Evolutionary conservation across 2,888 invertebrate species (phyloP).

Genomic region (Lapara coniferarum): DNA sequence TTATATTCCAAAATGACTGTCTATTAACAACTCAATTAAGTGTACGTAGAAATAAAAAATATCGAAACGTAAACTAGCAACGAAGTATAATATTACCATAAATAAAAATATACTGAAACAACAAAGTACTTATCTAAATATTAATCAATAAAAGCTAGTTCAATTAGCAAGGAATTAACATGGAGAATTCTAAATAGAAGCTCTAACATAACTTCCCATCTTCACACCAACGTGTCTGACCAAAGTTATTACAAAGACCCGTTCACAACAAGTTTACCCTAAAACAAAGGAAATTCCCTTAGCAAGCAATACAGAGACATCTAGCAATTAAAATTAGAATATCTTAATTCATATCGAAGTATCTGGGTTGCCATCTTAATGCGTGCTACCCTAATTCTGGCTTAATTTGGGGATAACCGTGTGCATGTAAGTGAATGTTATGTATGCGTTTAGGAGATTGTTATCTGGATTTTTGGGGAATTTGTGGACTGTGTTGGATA

Average conservation of each 20-base stretch:
- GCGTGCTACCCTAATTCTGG: conserved; percentile 80
- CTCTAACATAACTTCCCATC: background rate
- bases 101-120: no score
- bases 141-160: no score
- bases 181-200: no score
- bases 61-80: no score
- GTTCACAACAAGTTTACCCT: conserved; percentile 26
- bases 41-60: no score
- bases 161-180: no score
- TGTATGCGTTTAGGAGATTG: conserved; percentile 31
- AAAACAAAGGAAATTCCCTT: conserved; percentile 41
- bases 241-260: background rate
- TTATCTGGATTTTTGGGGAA: conserved; percentile 8
- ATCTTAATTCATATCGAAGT: conserved; percentile 88
- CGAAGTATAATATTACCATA: no score
- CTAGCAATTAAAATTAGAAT: conserved; percentile 86
- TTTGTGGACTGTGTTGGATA: conserved; percentile 2
- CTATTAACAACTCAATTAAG: no score
- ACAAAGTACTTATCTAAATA: no score
- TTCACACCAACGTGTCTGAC: background rate
- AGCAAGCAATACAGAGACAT: conserved; percentile 48
- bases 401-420: conserved; percentile 73
- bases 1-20: no score
- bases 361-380: conserved; percentile 83
- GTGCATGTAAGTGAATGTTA: conserved; percentile 74